These are phyloP conservation scores for Oreochromis spilurus DNA, from an alignment of 2,113 vertebrate genomes.

Conservation along the genomic window DNA sequence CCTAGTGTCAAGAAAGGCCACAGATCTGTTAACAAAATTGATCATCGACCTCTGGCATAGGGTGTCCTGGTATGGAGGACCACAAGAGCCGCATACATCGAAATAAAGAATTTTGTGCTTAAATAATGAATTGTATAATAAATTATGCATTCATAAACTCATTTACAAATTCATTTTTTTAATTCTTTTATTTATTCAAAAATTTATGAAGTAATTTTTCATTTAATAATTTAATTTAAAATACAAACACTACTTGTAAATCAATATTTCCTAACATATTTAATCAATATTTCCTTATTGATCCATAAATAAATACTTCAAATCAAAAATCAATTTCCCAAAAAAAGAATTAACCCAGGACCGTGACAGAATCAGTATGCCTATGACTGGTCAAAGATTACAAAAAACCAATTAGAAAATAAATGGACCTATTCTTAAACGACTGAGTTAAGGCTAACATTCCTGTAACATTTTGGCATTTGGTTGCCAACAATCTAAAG, in stretches of 20 bases:
- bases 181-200: neutral
- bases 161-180: neutral
- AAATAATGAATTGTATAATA: neutral
- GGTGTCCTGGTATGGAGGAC: neutral
- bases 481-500: neutral
- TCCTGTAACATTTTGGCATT: neutral
- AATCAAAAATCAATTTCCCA: neutral
- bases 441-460: neutral
- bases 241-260: neutral
- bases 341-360: too few relatives aligned
- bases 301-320: neutral
- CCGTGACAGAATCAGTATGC: too few relatives aligned
- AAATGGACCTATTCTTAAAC: neutral
- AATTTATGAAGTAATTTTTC: neutral
- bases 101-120: neutral
- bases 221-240: neutral
- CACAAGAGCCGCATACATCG: neutral
- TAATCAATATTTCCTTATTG: neutral
- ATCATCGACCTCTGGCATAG: neutral
- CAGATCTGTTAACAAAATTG: neutral
- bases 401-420: neutral
- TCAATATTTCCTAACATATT: neutral
- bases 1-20: neutral
- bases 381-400: neutral
- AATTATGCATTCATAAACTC: neutral